Evolutionary conservation across 2,888 invertebrate genomes (phyloP), one percentile per base, ranked within the genome.

Genomic region (Melinaea marsaeus): DNA sequence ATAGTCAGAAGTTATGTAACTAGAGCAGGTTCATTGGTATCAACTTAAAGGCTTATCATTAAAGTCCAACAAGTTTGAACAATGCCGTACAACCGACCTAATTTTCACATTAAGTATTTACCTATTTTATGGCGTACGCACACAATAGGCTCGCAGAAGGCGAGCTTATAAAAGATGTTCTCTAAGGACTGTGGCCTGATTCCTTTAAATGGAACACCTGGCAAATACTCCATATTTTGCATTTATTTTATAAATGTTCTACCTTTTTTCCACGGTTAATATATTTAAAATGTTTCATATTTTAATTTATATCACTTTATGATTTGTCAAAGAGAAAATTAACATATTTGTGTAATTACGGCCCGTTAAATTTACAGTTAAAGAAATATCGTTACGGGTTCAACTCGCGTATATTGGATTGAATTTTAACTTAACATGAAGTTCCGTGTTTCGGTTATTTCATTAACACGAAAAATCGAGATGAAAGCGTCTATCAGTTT

Each of bases 141-240:
- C 46, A 68, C 66, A 68, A 68, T 68, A 55, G 58, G 57, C 58
- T 56, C 60, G 68, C 56, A 63, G 65, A 67, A 68, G 66, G 64
- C 68, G 68, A 69, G 67, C 69, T 72, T 71, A 75, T 75, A 75
- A 78, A 77, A 75, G 75, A 75, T 69, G 68, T 70, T 66, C 70
- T 65, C 68, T 64, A 71, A 74, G 74, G 71, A 73, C 69, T 74
- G 71, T 72, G 77, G 73, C 78, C 76, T 75, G 75, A 69, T 74
- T 72, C 66, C 67, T 69, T 65, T 60, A 71, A 73, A 71, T 74
- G 67, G 75, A 70, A 68, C 76, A 69, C 62, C 59, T 66, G 69
- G 69, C 62, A 68, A 73, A 71, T 71, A 69, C 63, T 66, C 64
- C 70, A 72, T 72, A 71, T 75, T 51, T 48, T 48, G 22, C 13